Evolutionary conservation across 2,797 vertebrate genomes (phyloP), one percentile per base, ranked within the genome.

Genomic region (Girardinus metallicus): DNA sequence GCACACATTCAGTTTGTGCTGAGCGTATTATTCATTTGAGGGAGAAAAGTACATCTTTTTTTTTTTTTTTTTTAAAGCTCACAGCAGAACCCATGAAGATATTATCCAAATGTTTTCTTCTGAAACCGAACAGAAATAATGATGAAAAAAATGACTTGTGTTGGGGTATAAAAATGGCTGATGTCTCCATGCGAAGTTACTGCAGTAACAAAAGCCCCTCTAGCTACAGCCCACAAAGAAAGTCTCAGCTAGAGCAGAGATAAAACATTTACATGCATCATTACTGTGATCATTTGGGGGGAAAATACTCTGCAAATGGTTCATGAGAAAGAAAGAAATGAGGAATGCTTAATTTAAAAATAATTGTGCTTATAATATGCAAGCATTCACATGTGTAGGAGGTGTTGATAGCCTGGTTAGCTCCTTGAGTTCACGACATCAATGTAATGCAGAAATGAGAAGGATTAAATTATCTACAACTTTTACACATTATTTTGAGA

Each of bases 351-450:
- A 21, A 34, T 34, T 62, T 62, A 62, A 34, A 62, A 81, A 81
- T 74, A 79, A 71, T 78, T 31, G 64, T n/a, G 9, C 31, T 29
- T 57, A 41, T 34, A 70, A 73, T 46, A 75, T 77, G 44, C 7
- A 74, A 18, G 36, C 47, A 77, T 41, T 73, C 66, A 73, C 53
- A 51, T 72, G 78, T 80, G 83, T 79, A 31, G 81, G 83, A 77
- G 36, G 62, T 76, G 77, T 71, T 77, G 41, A 79, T 70, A 55
- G 51, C 36, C 73, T 66, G 11, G 74, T 74, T 86, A 77, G 79
- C 78, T 74, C 75, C 72, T 81, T 83, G 57, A 39, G 23, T 26
- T 77, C 51, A 60, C 13, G 16, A 49, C 46, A 70, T 60, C 23
- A 34, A 77, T 26, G 74, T 8, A 62, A 75, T 62, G 36, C 23